Conservation (phyloP, 2,113 vertebrate species). For the Chionodraco myersi region DNA sequence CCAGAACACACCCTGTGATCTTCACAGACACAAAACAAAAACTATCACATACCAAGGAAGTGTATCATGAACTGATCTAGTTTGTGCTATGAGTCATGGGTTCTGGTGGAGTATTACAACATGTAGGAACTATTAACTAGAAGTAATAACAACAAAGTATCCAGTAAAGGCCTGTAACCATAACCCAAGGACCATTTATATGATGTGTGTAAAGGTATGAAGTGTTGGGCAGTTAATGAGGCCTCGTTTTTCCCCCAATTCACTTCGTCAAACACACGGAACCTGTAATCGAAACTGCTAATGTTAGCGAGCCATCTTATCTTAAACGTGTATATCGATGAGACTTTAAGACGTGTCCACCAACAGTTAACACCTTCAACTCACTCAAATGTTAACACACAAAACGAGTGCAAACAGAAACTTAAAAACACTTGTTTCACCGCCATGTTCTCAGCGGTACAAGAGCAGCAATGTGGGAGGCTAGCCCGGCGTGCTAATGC, state of each 20-base stretch:
- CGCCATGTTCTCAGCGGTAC: constrained; percentile 37
- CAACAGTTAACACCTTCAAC: background rate
- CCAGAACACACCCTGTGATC: constrained; percentile 28
- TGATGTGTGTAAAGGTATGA: background rate
- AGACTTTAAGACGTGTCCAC: background rate
- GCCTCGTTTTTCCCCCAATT: constrained; percentile 32
- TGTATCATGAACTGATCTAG: background rate
- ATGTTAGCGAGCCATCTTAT: constrained; percentile 4
- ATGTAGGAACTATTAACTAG: background rate
- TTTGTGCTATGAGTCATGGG: background rate
- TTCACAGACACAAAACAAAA: constrained; percentile 14
- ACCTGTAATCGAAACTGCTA: constrained; percentile 36
- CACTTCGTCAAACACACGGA: constrained; percentile 19
- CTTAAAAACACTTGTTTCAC: constrained; percentile 14
- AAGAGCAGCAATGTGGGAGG: constrained; percentile 51
- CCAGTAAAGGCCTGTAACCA: no score
- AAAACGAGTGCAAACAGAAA: background rate
- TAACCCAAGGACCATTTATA: background rate
- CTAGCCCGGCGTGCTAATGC: constrained; percentile 42
- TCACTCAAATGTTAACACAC: background rate
- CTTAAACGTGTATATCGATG: background rate
- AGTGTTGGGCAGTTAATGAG: constrained; percentile 41
- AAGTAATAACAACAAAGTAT: background rate
- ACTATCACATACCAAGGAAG: constrained; percentile 35
- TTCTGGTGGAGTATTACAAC: background rate